Conservation (phyloP, 2,797 vertebrate species). For the Manis pentadactyla region DNA sequence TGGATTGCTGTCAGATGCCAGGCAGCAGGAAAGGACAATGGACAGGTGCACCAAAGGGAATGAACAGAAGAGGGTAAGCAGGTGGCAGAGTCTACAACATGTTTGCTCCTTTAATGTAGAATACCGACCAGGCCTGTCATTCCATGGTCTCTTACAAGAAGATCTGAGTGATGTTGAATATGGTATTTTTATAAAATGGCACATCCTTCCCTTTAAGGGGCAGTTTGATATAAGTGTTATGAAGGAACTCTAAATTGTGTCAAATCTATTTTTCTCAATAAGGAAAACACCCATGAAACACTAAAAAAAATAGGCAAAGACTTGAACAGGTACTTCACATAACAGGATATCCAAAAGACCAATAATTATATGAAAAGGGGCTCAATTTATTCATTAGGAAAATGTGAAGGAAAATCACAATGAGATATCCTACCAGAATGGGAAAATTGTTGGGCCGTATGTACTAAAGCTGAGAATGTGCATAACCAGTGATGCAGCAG, state of each 20-base stretch:
- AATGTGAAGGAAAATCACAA: background rate
- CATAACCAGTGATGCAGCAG: background rate
- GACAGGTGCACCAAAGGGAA: background rate
- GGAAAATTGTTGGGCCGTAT: background rate
- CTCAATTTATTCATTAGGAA: background rate
- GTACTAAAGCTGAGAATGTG: slow-evolving; percentile 14
- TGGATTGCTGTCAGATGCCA: background rate
- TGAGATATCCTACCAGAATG: background rate
- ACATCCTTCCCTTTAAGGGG: background rate
- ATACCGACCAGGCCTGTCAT: background rate
- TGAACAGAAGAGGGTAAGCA: background rate
- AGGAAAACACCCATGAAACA: background rate
- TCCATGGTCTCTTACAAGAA: background rate
- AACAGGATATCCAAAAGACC: background rate
- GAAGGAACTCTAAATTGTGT: slow-evolving; percentile 11
- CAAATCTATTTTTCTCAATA: slow-evolving; percentile 19
- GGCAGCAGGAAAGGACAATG: background rate
- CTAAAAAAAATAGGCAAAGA: background rate
- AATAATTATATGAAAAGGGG: slow-evolving; percentile 9
- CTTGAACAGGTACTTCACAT: background rate
- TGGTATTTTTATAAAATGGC: background rate
- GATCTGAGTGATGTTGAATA: background rate
- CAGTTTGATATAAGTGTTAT: background rate
- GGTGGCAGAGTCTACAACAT: background rate
- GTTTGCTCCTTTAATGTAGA: background rate